A percentile compares a stretch with the other conserved stretches of the same genome.
Evolutionary conservation across 2,888 invertebrate genomes (phyloP).

Genomic region (Pyrochroa serraticornis): DNA sequence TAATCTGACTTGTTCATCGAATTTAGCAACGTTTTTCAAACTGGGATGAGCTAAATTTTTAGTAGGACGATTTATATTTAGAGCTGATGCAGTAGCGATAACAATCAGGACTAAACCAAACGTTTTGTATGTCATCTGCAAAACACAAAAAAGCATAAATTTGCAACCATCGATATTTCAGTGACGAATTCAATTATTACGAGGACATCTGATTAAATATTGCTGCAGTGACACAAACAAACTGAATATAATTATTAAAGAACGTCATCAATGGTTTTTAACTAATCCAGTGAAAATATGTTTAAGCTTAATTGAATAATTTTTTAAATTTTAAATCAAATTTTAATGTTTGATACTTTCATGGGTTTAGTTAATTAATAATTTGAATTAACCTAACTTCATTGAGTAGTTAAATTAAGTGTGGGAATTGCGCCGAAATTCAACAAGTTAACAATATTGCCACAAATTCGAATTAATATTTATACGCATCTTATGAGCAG

Average conservation of each 20-base stretch:
- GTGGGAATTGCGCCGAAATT: slow-evolving; percentile 23
- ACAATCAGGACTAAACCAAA: not conserved
- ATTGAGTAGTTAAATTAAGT: slow-evolving; percentile 19
- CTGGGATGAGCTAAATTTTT: slow-evolving; percentile 2
- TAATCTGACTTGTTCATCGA: slow-evolving; percentile 16
- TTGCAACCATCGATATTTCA: not conserved
- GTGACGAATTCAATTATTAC: not conserved
- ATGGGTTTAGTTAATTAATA: slow-evolving; percentile 16
- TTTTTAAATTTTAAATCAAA: too few species aligned
- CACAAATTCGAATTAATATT: slow-evolving; percentile 19
- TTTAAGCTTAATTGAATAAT: not conserved
- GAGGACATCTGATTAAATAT: too few species aligned
- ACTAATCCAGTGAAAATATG: slow-evolving; percentile 3
- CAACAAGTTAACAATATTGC: slow-evolving; percentile 19
- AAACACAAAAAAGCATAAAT: not conserved
- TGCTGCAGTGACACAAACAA: too few species aligned
- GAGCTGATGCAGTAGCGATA: not conserved
- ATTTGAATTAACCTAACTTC: slow-evolving; percentile 21
- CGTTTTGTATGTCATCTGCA: not conserved
- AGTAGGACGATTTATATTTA: slow-evolving; percentile 10
- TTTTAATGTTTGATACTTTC: slow-evolving; percentile 21
- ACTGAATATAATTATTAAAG: too few species aligned
- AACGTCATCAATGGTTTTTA: too few species aligned
- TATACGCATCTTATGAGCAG: slow-evolving; percentile 19
- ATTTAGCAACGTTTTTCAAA: slow-evolving; percentile 16